These are phyloP conservation scores for Tragelaphus scriptus DNA, from an alignment of 2,113 vertebrate genomes.

Conservation along the genomic window DNA sequence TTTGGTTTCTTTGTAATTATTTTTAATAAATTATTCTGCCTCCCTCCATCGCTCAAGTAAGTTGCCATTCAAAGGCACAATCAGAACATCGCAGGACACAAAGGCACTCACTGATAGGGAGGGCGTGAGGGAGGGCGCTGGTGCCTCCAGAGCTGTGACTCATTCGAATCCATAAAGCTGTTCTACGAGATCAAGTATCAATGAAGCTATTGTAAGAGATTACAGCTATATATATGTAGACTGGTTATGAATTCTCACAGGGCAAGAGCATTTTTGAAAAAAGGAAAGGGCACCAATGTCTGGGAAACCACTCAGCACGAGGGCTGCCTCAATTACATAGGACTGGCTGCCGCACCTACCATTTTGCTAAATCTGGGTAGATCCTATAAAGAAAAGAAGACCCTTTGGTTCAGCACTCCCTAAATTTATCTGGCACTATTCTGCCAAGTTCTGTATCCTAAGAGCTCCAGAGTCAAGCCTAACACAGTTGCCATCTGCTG, in stretches of 20 bases:
- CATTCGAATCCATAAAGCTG: conserved; percentile 56
- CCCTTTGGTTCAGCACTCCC: too few species aligned
- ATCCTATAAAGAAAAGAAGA: neutral
- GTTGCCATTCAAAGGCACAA: conserved; percentile 49
- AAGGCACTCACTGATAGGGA: conserved; percentile 30
- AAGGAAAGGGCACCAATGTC: neutral
- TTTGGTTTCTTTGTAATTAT: conserved; percentile 57
- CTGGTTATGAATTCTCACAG: conserved; percentile 39
- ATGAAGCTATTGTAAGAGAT: conserved; percentile 49
- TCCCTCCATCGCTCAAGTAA: conserved; percentile 42
- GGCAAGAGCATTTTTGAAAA: neutral
- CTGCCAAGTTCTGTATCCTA: neutral
- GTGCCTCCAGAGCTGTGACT: conserved; percentile 30
- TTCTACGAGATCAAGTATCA: conserved; percentile 61
- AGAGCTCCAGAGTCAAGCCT: neutral
- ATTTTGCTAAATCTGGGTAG: neutral
- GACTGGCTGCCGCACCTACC: neutral
- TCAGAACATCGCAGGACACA: conserved; percentile 41
- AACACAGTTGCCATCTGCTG: neutral
- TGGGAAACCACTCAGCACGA: neutral
- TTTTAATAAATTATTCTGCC: conserved; percentile 52
- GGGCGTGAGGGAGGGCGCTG: neutral
- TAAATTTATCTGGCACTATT: neutral
- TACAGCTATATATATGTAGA: conserved; percentile 24
- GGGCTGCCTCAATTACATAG: neutral